Conservation (phyloP, 2,797 vertebrate genomes). For the Sebastiscus albofasciatus region DNA sequence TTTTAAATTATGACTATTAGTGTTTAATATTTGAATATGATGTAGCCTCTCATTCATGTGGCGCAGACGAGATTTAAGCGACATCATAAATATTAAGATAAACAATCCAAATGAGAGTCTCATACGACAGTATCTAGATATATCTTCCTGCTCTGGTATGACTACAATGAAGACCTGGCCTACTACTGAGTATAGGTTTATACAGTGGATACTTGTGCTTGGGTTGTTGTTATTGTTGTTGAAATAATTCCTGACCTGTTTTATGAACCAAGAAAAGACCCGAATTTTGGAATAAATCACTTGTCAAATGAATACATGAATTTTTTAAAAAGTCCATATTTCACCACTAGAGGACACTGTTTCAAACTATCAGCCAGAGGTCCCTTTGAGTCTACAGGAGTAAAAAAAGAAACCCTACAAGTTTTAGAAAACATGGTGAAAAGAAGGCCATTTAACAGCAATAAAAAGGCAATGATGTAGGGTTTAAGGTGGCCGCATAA, state of each 20-base stretch:
- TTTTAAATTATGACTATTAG: background rate
- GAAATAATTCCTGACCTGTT: conserved; percentile 39
- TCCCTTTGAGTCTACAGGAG: conserved; percentile 26
- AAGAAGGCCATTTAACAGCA: conserved; percentile 69
- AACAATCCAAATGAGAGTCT: conserved; percentile 3
- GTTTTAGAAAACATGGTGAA: conserved; percentile 43
- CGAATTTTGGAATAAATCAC: conserved; percentile 40
- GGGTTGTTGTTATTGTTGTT: conserved; percentile 35
- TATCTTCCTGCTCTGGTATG: background rate
- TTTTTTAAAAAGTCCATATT: conserved; percentile 6
- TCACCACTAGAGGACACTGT: conserved; percentile 55
- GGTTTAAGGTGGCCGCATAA: conserved; percentile 55
- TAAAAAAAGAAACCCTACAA: conserved; percentile 9
- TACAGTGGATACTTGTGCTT: conserved; percentile 51
- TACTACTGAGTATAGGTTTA: background rate
- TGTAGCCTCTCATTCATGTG: background rate
- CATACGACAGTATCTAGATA: conserved; percentile 18
- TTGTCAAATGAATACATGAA: background rate
- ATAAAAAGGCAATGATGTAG: conserved; percentile 70
- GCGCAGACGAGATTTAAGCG: conserved; percentile 4
- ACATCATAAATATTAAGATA: background rate
- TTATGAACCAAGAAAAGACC: conserved; percentile 13
- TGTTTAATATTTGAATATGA: background rate
- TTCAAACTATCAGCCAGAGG: conserved; percentile 28
- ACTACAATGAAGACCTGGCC: background rate